Evolutionary conservation across 2,888 invertebrate genomes (phyloP), one percentile per base, ranked within the genome.

Genomic region (Oscheius sp.): DNA sequence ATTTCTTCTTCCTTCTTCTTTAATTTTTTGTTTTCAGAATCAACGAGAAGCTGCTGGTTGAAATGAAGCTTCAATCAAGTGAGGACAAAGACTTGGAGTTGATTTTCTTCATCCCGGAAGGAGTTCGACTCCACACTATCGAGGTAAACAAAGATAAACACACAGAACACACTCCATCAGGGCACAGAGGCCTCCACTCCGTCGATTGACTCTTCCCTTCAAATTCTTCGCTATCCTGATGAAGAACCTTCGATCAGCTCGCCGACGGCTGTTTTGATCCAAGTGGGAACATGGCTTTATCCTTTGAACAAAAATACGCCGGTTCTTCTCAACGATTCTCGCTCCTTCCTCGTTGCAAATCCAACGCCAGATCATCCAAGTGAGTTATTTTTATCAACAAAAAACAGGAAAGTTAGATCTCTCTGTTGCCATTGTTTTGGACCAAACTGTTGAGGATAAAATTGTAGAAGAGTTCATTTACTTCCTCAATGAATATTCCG

Each of bases 21-120:
- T 37, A 15, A 37, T 37, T 37, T 37, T 37, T 37, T 37, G 8
- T 37, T 15, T 37, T 10, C 37, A 37, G 8, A 37, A 10, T 10
- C 15, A 37, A 10, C 15, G 37, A 37, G 15, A 37, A 37, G 37
- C 15, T 37, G 15, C 8, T 10, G 8, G 37, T 10, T 10, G 37
- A 37, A 37, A 37, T 10, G 15, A 10, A 10, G 37, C 8, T 37
- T 8, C 37, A 37, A 37, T 8, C 25, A 4, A 3, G 34, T 20
- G 55, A 17, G 55, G 37, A 55, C 17, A 55, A 34, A 55, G 55
- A 55, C 23, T 55, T 55, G n/a, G 55, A 55, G 20, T 34, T 55
- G 3, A 55, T 55, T 4, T 55, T 34, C 20, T 55, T 55, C 34
- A 55, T 55, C 20, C 55, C 55, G 17, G 55, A 55, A n/a, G 55